Percentiles rank a stretch among this genome's conserved stretches.
Evolutionary conservation across 2,888 invertebrate species (phyloP).

Genomic region (Lysandra coridon): DNA sequence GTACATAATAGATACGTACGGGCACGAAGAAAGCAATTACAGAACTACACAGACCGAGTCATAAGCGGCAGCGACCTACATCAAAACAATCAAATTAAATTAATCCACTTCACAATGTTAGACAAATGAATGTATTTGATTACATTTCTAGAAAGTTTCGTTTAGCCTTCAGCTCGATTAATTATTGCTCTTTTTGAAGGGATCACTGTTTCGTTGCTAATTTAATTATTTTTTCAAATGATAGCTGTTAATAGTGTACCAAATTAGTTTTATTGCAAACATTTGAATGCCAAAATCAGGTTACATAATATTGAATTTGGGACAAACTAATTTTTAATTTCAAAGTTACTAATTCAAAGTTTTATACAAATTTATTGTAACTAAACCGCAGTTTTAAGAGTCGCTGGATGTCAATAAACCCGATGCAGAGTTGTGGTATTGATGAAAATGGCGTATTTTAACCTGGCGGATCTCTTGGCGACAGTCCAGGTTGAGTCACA

Average conservation of each 20-base stretch:
- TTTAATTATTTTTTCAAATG: not conserved
- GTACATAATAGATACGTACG: conserved; percentile 51
- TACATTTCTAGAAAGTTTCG: conserved; percentile 3
- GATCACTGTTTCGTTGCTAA: not conserved
- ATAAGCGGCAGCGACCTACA: conserved; percentile 32
- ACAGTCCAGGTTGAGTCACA: not conserved
- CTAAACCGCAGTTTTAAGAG: not conserved
- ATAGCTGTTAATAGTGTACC: not conserved
- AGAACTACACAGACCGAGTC: conserved; percentile 44
- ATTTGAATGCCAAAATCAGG: not conserved
- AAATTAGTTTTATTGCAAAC: not conserved
- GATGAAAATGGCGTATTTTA: not conserved
- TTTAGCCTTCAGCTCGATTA: not conserved
- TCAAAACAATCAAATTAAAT: conserved; percentile 31
- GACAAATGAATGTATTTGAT: not conserved
- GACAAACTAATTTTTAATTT: too few relatives aligned
- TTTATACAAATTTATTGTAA: not conserved
- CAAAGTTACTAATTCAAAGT: not conserved
- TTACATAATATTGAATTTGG: not conserved
- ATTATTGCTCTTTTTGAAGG: not conserved
- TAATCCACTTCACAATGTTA: conserved; percentile 10
- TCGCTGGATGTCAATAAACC: not conserved
- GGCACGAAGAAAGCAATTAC: conserved; percentile 59
- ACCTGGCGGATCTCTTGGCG: not conserved
- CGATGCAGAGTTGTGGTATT: not conserved